Percentiles rank a stretch among this genome's conserved stretches.
Evolutionary conservation across 2,888 invertebrate species (phyloP).

Genomic region (Mylabris sibirica): DNA sequence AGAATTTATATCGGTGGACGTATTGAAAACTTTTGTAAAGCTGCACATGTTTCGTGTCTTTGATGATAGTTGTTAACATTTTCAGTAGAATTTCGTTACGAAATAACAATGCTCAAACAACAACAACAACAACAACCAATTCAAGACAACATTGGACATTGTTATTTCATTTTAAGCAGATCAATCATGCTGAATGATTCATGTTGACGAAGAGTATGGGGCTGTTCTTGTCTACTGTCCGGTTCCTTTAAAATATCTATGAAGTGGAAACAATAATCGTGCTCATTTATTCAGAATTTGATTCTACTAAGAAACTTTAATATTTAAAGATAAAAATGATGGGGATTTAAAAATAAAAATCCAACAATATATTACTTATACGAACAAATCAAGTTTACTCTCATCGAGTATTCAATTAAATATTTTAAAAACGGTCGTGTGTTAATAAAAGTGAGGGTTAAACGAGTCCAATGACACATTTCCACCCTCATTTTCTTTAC

Average conservation of each 20-base stretch:
- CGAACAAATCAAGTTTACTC: slow-evolving; percentile 32
- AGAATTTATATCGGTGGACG: too few species aligned
- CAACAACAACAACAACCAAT: neutral
- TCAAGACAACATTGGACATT: slow-evolving; percentile 18
- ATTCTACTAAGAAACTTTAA: too few species aligned
- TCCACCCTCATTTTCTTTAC: slow-evolving; percentile 40
- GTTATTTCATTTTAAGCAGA: slow-evolving; percentile 43
- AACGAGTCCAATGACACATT: slow-evolving; percentile 37
- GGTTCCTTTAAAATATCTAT: slow-evolving; percentile 24
- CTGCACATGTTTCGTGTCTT: neutral
- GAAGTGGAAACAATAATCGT: slow-evolving; percentile 45
- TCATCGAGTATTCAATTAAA: slow-evolving; percentile 41
- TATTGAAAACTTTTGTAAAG: neutral
- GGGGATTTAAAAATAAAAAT: slow-evolving; percentile 37
- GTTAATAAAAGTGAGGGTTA: slow-evolving; percentile 18
- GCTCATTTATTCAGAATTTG: slow-evolving; percentile 43
- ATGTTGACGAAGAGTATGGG: too few species aligned
- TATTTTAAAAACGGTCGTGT: slow-evolving; percentile 29
- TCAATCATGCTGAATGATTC: slow-evolving; percentile 47
- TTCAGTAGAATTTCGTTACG: neutral
- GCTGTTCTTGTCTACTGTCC: slow-evolving; percentile 21
- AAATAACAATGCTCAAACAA: neutral
- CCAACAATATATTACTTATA: slow-evolving; percentile 20
- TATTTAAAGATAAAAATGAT: too few species aligned
- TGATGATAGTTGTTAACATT: neutral